Percentiles rank a stretch among this genome's conserved stretches.
Evolutionary conservation across 2,888 invertebrate species (phyloP).

Genomic region (Biston betularia): DNA sequence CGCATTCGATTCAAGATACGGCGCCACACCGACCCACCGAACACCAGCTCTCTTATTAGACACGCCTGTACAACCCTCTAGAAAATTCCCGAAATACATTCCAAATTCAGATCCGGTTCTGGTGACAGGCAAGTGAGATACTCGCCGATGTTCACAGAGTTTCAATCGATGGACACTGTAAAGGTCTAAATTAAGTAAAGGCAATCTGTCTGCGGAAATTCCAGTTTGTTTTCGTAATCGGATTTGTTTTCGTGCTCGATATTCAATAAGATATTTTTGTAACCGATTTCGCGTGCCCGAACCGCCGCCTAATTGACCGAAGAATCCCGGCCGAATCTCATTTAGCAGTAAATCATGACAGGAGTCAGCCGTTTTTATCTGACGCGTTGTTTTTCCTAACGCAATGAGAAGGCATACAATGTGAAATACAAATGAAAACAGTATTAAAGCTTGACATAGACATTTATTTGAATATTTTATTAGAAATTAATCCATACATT

Average conservation of each 20-base stretch:
- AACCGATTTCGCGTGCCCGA: slow-evolving; percentile 39
- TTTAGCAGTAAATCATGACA: slow-evolving; percentile 58
- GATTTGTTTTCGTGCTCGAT: slow-evolving; percentile 33
- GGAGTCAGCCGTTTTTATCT: slow-evolving; percentile 61
- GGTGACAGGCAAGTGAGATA: slow-evolving; percentile 35
- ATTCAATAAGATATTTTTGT: slow-evolving; percentile 39
- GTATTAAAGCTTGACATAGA: slow-evolving; percentile 16
- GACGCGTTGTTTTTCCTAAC: slow-evolving; percentile 63
- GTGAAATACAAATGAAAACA: slow-evolving; percentile 27
- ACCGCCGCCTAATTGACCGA: slow-evolving; percentile 48
- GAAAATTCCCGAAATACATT: slow-evolving; percentile 39
- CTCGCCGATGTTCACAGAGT: slow-evolving; percentile 24
- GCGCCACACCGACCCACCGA: slow-evolving; percentile 52
- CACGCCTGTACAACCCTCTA: slow-evolving; percentile 46
- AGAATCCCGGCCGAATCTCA: slow-evolving; percentile 52
- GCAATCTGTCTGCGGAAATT: slow-evolving; percentile 26
- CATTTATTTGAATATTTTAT: neutral
- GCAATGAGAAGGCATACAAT: slow-evolving; percentile 25
- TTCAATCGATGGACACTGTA: slow-evolving; percentile 31
- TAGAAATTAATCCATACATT: neutral
- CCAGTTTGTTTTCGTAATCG: slow-evolving; percentile 29
- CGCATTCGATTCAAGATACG: slow-evolving; percentile 65
- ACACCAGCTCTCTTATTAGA: slow-evolving; percentile 62
- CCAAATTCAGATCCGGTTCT: slow-evolving; percentile 41
- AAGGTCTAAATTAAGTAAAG: slow-evolving; percentile 32